Conservation (phyloP, 2,888 invertebrate species). For the Resseliella maxima region DNA sequence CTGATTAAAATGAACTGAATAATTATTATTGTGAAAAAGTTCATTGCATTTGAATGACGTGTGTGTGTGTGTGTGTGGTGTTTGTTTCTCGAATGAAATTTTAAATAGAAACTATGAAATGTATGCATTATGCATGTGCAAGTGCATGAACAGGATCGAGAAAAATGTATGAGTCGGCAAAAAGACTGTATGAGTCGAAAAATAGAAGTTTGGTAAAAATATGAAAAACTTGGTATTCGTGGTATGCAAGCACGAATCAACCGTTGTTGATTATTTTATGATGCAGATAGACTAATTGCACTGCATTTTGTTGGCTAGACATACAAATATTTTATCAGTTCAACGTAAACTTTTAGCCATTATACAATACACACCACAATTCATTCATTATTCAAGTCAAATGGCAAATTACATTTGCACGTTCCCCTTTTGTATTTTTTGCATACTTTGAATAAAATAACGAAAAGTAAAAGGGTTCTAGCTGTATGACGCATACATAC, state of each 20-base stretch:
- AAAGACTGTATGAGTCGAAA: background rate
- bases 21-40: background rate
- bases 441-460: background rate
- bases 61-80: background rate
- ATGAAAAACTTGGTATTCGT: background rate
- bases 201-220: background rate
- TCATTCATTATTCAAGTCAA: conserved; percentile 35
- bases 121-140: too few relatives aligned
- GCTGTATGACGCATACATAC: background rate
- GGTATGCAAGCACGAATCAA: background rate
- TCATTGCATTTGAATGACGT: background rate
- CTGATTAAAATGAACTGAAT: conserved; percentile 8
- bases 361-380: background rate
- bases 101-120: background rate
- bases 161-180: background rate
- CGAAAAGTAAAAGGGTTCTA: conserved; percentile 31
- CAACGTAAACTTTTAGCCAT: background rate
- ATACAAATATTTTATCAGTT: conserved; percentile 33
- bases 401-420: background rate
- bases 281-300: conserved; percentile 3
- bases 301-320: conserved; percentile 29
- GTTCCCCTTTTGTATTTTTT: background rate
- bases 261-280: background rate
- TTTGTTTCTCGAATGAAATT: background rate
- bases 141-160: background rate